Percentiles rank a stretch among this genome's conserved stretches.
Conservation (phyloP, 2,113 vertebrate genomes). For the Labrus mixtus region DNA sequence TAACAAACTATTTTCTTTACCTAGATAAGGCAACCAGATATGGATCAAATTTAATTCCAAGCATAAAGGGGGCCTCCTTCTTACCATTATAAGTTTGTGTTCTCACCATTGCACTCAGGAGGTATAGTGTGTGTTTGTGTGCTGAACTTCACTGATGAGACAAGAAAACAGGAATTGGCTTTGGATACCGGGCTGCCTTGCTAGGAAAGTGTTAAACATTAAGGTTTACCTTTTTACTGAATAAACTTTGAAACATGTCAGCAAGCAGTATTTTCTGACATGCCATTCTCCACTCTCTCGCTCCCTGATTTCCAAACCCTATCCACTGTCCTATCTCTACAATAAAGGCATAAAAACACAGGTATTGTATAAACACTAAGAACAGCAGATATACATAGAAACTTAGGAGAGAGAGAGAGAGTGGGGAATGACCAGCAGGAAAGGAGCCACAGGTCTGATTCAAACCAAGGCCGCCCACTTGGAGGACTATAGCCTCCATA, state of each 20-base stretch:
- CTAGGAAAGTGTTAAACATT: constrained; percentile 14
- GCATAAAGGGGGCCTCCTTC: constrained; percentile 3
- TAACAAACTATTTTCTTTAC: constrained; percentile 26
- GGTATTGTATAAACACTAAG: too few relatives aligned
- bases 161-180: constrained; percentile 39
- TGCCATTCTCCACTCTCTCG: too few relatives aligned
- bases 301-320: too few relatives aligned
- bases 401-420: too few relatives aligned
- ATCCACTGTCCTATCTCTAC: too few relatives aligned
- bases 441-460: too few relatives aligned
- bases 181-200: constrained; percentile 8
- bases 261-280: too few relatives aligned
- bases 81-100: background rate
- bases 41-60: constrained; percentile 20
- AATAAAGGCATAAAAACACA: background rate
- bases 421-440: too few relatives aligned
- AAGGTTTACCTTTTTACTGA: constrained; percentile 27
- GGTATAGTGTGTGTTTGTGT: constrained; percentile 41
- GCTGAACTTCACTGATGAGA: constrained; percentile 38
- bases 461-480: too few relatives aligned
- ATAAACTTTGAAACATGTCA: too few relatives aligned
- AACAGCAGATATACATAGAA: too few relatives aligned
- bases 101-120: constrained; percentile 24
- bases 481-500: too few relatives aligned
- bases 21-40: constrained; percentile 43